These are phyloP conservation scores for Galaxias olidus DNA, from an alignment of 2,797 vertebrate species.

Conservation along the genomic window DNA sequence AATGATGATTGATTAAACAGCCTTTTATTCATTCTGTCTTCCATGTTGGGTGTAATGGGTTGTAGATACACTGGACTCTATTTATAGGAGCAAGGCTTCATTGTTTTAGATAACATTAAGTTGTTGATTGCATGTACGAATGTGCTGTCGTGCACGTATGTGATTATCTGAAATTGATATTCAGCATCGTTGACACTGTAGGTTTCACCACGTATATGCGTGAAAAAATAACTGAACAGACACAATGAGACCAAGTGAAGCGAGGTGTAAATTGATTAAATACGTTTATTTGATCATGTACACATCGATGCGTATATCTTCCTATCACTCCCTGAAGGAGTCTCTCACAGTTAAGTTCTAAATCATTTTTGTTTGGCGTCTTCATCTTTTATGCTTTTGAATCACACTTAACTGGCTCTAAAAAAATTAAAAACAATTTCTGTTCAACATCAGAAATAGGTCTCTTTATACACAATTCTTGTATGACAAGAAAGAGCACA, in stretches of 20 bases:
- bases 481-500: constrained; percentile 96
- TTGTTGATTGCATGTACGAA: no score
- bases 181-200: no score
- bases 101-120: no score
- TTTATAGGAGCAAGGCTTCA: no score
- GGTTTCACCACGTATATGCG: no score
- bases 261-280: constrained; percentile 75
- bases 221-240: constrained; percentile 1
- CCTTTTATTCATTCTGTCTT: constrained; percentile 10
- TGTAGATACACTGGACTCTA: no score
- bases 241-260: background rate
- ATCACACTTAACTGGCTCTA: constrained; percentile 77
- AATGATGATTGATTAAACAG: no score
- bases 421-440: constrained; percentile 97
- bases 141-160: no score
- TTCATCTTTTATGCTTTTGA: constrained; percentile 50
- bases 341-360: constrained; percentile 84
- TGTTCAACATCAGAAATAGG: constrained; percentile 95
- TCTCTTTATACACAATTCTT: constrained; percentile 90
- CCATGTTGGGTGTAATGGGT: constrained; percentile 7
- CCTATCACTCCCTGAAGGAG: constrained; percentile 76
- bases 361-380: constrained; percentile 58
- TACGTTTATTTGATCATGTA: constrained; percentile 97
- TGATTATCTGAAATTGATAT: no score
- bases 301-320: constrained; percentile 93